phyloP scores from a whole-genome alignment of 2,888 invertebrate species.

The Tenodera sinensis region DNA sequence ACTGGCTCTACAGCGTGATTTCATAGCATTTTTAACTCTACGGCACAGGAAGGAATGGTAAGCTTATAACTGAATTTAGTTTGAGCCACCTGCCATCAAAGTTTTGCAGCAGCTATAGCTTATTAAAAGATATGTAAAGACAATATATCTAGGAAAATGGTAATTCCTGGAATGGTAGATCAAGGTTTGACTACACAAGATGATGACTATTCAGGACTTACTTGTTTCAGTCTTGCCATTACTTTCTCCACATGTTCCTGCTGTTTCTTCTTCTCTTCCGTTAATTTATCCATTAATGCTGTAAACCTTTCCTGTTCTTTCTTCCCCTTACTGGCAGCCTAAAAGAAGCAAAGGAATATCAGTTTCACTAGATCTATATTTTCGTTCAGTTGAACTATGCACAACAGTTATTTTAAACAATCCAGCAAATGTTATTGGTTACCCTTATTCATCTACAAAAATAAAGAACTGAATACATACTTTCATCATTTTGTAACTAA shows the following conservation, averaged over 20 bases:
- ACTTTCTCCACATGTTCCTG: conserved; percentile 92
- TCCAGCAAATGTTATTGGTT: background rate
- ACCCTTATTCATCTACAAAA: no score
- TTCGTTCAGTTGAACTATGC: background rate
- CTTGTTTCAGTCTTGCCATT: conserved; percentile 54
- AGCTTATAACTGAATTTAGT: no score
- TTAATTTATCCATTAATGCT: conserved; percentile 84
- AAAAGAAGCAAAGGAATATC: conserved; percentile 26
- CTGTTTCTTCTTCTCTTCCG: conserved; percentile 91
- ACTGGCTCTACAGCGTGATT: no score
- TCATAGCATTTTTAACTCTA: no score
- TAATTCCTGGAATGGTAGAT: background rate
- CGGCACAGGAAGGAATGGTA: no score
- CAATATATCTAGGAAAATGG: no score
- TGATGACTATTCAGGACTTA: conserved; percentile 18
- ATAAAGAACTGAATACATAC: no score
- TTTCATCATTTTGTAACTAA: no score
- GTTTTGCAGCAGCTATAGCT: no score
- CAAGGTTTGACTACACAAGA: background rate
- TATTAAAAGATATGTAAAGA: no score
- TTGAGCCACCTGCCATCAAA: no score
- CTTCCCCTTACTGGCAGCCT: conserved; percentile 78
- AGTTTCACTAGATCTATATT: no score
- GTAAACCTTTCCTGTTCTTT: conserved; percentile 91
- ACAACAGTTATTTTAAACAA: background rate